These are phyloP conservation scores for Stichopus horrens DNA, from an alignment of 53 echinoderm and acorn worm species.

Conservation along the genomic window DNA sequence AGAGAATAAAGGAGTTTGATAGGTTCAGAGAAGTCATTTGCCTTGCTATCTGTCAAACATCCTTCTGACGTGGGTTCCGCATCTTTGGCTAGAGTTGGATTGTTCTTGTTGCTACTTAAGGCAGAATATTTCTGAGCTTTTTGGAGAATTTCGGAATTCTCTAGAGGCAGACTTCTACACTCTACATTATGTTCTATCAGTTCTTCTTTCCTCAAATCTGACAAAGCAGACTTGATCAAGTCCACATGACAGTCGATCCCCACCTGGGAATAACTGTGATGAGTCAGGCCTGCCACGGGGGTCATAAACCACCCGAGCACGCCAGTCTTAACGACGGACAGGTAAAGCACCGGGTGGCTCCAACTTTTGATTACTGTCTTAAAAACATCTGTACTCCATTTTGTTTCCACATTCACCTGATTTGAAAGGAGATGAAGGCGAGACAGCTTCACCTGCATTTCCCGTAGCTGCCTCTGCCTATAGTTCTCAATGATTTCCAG, in stretches of 20 bases:
- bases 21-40: neutral
- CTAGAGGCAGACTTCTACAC: conserved; percentile 79
- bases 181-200: conserved; percentile 70
- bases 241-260: neutral
- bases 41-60: neutral
- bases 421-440: neutral
- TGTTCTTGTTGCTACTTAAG: neutral
- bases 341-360: conserved; percentile 64
- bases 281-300: conserved; percentile 62
- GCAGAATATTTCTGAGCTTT: conserved; percentile 50
- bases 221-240: conserved; percentile 33
- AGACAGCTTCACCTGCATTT: conserved; percentile 7
- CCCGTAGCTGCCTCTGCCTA: conserved; percentile 35
- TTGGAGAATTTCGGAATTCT: conserved; percentile 63
- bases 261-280: conserved; percentile 7
- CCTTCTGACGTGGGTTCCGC: neutral
- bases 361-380: conserved; percentile 62
- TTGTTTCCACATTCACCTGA: neutral
- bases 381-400: neutral
- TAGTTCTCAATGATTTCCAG: conserved; percentile 64
- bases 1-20: neutral
- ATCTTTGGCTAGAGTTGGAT: neutral
- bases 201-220: conserved; percentile 25
- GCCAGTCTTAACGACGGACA: conserved; percentile 64
- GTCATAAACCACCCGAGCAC: conserved; percentile 74